Evolutionary conservation across 2,113 vertebrate genomes (phyloP).

Genomic region (Otocyon megalotis): DNA sequence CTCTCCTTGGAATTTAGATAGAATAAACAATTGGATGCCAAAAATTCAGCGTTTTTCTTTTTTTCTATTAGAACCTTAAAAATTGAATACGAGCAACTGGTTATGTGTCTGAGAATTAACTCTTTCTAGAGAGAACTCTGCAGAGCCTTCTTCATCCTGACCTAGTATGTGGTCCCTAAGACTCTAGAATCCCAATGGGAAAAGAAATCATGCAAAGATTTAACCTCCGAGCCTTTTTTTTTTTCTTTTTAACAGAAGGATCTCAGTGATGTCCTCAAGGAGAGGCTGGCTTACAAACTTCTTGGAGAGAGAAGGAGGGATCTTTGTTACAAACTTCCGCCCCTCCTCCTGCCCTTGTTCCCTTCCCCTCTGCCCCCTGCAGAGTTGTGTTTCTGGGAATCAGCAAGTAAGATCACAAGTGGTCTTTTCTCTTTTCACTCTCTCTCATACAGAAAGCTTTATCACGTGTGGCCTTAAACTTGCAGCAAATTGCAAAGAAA

Average conservation of each 20-base stretch:
- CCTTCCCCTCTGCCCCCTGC: conserved; percentile 58
- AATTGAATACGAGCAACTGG: background rate
- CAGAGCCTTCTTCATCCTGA: conserved; percentile 33
- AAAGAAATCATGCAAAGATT: background rate
- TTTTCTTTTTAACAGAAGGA: background rate
- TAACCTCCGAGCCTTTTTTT: background rate
- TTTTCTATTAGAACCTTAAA: background rate
- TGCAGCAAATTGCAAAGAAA: conserved; percentile 84
- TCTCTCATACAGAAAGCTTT: conserved; percentile 84
- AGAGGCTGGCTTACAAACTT: conserved; percentile 46
- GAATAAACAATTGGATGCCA: background rate
- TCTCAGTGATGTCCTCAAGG: conserved; percentile 62
- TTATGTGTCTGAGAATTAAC: background rate
- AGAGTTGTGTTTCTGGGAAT: conserved; percentile 78
- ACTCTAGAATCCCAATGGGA: conserved; percentile 42
- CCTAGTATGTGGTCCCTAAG: background rate
- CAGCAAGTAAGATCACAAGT: conserved; percentile 80
- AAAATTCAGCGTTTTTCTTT: background rate
- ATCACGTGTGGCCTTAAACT: conserved; percentile 88
- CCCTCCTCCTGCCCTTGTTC: conserved; percentile 53
- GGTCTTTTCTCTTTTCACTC: conserved; percentile 77
- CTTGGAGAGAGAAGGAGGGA: conserved; percentile 61
- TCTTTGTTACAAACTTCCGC: conserved; percentile 65
- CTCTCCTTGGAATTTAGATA: conserved; percentile 45
- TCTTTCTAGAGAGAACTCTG: background rate